Evolutionary conservation across 2,888 invertebrate genomes (phyloP).

Genomic region (Erannis defoliaria): DNA sequence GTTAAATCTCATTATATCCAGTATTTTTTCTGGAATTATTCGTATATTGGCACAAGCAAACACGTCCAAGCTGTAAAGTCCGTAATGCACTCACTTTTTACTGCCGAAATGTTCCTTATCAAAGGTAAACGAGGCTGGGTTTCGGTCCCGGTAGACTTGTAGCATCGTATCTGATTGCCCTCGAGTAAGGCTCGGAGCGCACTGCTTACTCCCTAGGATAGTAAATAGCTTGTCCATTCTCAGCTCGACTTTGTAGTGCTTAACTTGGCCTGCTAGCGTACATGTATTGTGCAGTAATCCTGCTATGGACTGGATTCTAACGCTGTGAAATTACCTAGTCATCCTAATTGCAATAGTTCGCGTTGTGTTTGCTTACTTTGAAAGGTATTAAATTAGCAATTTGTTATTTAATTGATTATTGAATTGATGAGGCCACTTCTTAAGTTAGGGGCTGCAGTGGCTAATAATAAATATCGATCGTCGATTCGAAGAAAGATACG

Average conservation of each 20-base stretch:
- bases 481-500: no score
- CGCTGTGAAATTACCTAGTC: not conserved
- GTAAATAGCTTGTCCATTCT: conserved; percentile 16
- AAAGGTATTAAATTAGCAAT: not conserved
- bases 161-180: conserved; percentile 21
- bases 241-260: conserved; percentile 17
- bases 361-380: not conserved
- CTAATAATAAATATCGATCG: no score
- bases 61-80: not conserved
- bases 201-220: conserved; percentile 42
- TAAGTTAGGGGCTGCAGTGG: no score
- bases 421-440: no score
- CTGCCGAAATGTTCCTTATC: not conserved
- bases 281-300: conserved; percentile 9
- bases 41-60: no score
- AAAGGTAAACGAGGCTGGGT: conserved; percentile 4
- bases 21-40: no score
- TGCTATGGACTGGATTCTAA: conserved; percentile 3
- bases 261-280: conserved; percentile 8
- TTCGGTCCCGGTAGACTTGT: not conserved
- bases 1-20: no score
- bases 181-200: conserved; percentile 31
- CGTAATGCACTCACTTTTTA: not conserved
- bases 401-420: no score
- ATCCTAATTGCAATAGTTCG: not conserved